Base-by-base conservation (phyloP, 2,888 invertebrate genomes). In the Encarsia formosa region DNA sequence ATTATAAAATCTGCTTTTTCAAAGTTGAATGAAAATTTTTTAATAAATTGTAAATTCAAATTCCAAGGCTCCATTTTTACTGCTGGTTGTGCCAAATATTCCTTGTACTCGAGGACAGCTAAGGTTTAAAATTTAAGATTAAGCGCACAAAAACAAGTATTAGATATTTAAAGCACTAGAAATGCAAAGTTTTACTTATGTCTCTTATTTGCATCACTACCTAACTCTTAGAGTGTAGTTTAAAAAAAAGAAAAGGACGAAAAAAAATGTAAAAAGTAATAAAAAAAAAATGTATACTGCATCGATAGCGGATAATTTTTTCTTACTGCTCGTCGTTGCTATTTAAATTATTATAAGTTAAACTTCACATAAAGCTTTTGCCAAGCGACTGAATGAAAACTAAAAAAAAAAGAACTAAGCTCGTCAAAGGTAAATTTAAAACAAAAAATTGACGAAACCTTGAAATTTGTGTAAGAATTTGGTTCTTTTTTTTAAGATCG, bases 71-170 rank as follows among this genome's bases (percentile, higher is more conserved):
- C 47, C 54, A 47, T 49, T 54, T 49, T 54, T 50, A 46, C 46
- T 35, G 41, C 49, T 38, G 54, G 53, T 53, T 53, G 53, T 53
- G 53, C 53, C 41, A 35, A 49, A 32, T 54, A 54, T 54, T 41
- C 41, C 49, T 46, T 49, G 41, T 31, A 32, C 32, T 45, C 5
- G 23, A 42, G 48, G 19, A 22, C 18, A 19, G 32, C 46, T 35
- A 35, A 16, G 15, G 11, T 35, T 11, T 3, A 35, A 44, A 18
- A 11, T 37, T 16, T 44, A 37, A 49, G 37, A 45, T 44, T 45
- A 41, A 44, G 41, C 13, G 34, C 37, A 20, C 20, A 18, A 34
- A 29, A 24, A 41, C 23, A 9, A 29, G 18, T 39, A 40, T 24
- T 20, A 26, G 37, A 11, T 26, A 20, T 9, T 44, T 26, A 39